phyloP scores from a whole-genome alignment of 2,888 invertebrate species.

The Amblyjoppa proteus region DNA sequence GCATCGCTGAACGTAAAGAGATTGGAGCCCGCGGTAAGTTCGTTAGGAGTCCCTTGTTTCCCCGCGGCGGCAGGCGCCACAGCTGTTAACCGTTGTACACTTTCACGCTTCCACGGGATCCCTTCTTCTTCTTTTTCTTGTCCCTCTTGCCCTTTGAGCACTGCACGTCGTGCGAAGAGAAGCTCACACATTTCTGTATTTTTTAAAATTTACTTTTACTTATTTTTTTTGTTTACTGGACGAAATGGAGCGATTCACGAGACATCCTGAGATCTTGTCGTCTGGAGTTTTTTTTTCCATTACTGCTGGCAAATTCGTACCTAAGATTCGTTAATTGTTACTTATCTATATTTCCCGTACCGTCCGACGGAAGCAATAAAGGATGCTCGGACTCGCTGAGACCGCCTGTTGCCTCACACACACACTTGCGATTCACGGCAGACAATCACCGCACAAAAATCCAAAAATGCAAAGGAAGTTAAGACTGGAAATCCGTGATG shows the following conservation, averaged over 20 bases:
- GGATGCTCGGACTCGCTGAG: not conserved
- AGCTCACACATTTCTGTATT: conserved; percentile 43
- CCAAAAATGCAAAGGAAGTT: conserved; percentile 21
- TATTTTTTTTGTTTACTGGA: not conserved
- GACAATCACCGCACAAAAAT: conserved; percentile 12
- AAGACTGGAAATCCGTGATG: conserved; percentile 26
- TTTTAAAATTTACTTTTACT: conserved; percentile 8
- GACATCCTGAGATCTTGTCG: not conserved
- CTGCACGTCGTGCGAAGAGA: conserved; percentile 1
- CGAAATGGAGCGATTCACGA: conserved; percentile 31
- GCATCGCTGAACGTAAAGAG: conserved; percentile 73
- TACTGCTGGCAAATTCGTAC: not conserved
- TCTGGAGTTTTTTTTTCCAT: conserved; percentile 1
- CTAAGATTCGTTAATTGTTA: not conserved
- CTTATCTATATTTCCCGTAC: not conserved
- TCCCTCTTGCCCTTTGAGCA: conserved; percentile 46
- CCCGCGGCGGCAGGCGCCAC: conserved; percentile 72
- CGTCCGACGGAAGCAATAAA: not conserved
- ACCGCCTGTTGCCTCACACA: not conserved
- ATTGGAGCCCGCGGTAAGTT: conserved; percentile 77
- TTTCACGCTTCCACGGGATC: conserved; percentile 66
- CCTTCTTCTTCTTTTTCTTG: conserved; percentile 50
- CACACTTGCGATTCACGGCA: conserved; percentile 26
- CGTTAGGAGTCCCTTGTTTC: conserved; percentile 83
- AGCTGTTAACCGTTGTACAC: conserved; percentile 77